These are phyloP conservation scores for Prunella himalayana DNA, from an alignment of 2,113 vertebrate species.

Conservation along the genomic window DNA sequence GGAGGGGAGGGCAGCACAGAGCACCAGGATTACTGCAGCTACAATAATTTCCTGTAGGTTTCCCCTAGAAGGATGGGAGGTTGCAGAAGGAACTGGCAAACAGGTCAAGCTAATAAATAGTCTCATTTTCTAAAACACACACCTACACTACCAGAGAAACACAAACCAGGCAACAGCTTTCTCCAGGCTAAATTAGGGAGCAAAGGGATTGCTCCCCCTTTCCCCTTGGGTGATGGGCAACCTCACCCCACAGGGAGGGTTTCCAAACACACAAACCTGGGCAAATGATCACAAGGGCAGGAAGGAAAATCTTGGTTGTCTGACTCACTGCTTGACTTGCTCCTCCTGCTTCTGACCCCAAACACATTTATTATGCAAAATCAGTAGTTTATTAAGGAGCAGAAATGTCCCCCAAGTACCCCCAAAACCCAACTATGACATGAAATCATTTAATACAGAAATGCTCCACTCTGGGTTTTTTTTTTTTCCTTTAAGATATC, in stretches of 20 bases:
- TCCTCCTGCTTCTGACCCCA: background rate
- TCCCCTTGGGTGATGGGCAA: fast-evolving
- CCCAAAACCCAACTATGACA: background rate
- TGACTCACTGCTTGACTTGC: background rate
- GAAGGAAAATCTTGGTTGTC: background rate
- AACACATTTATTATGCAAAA: background rate
- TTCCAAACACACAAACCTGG: background rate
- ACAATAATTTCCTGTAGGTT: background rate
- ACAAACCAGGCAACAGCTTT: background rate
- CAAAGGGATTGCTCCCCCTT: background rate
- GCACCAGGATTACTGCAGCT: background rate
- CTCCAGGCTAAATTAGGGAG: background rate
- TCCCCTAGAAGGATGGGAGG: background rate
- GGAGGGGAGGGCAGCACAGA: background rate
- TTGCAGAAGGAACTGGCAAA: background rate
- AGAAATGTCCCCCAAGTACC: background rate
- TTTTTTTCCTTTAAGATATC: background rate
- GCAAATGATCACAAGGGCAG: background rate
- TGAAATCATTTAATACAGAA: background rate
- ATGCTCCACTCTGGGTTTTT: fast-evolving
- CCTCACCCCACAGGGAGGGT: background rate
- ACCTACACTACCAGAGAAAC: background rate
- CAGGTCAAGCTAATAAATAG: background rate
- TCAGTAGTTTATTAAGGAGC: background rate
- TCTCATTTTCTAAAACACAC: background rate